Evolutionary conservation across 2,888 invertebrate species (phyloP).

Genomic region (Hypercompe scribonia): DNA sequence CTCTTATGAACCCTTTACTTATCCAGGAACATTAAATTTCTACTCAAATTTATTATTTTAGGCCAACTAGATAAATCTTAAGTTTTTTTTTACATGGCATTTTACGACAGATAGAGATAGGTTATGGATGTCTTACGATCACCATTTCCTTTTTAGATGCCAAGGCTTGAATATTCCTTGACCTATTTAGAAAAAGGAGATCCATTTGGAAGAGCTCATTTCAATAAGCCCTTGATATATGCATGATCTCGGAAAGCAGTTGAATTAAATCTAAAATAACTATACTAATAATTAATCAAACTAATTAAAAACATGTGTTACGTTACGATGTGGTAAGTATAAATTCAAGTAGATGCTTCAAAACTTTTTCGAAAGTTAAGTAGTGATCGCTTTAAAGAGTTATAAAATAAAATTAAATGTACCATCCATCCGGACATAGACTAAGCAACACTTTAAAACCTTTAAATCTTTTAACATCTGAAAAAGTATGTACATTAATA

Average conservation of each 20-base stretch:
- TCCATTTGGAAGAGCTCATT: neutral
- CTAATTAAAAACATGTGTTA: neutral
- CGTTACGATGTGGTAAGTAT: neutral
- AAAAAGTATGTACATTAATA: neutral
- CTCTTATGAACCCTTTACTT: neutral
- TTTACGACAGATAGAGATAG: neutral
- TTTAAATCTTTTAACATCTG: neutral
- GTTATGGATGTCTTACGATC: neutral
- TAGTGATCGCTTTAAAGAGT: slow-evolving; percentile 1
- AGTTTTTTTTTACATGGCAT: neutral
- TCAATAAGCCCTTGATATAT: neutral
- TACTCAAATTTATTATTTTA: neutral
- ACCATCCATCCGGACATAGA: neutral
- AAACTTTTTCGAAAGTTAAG: neutral
- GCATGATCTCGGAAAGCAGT: no score
- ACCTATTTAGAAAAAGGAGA: neutral
- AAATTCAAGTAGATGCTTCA: neutral
- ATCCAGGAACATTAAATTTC: neutral
- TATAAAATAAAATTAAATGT: neutral
- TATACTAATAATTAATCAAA: neutral
- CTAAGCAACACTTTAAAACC: neutral
- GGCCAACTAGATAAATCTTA: neutral
- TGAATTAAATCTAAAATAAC: neutral
- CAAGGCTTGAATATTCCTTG: neutral
- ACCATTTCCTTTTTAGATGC: neutral